phyloP scores from a whole-genome alignment of 1,140 invertebrate genomes.

The Drusus annulatus region DNA sequence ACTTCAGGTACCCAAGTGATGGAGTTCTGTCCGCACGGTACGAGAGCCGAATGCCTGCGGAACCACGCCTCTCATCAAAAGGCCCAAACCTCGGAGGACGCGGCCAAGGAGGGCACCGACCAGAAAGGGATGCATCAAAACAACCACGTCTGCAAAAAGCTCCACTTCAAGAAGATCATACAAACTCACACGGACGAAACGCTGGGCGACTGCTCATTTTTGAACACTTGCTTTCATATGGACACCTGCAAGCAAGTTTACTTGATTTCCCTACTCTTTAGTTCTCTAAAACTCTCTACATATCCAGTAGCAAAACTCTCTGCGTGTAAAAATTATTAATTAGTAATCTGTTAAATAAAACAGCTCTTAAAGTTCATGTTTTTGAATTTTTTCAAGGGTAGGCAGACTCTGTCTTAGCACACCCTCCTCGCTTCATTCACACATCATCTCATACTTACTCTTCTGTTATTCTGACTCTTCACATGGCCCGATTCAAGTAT shows the following conservation, averaged over 20 bases:
- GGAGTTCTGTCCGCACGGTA: slow-evolving; percentile 97
- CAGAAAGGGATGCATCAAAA: neutral
- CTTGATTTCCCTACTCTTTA: neutral
- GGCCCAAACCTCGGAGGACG: neutral
- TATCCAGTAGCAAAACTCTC: no score
- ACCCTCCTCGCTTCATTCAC: no score
- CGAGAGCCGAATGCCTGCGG: slow-evolving; percentile 89
- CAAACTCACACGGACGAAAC: slow-evolving; percentile 97
- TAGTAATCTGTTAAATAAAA: no score
- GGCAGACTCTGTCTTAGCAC: no score
- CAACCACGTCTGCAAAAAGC: slow-evolving; percentile 80
- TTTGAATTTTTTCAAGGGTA: no score
- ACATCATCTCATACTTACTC: no score
- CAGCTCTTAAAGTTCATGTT: no score
- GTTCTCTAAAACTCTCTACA: no score
- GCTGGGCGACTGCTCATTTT: slow-evolving; percentile 96
- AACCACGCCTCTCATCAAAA: slow-evolving; percentile 65
- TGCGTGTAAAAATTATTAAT: no score
- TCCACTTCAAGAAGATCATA: slow-evolving; percentile 98
- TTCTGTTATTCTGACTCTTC: no score
- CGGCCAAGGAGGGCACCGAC: neutral
- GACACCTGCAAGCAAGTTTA: slow-evolving; percentile 91
- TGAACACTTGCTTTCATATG: slow-evolving; percentile 99
- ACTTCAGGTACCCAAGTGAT: slow-evolving; percentile 85
- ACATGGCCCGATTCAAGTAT: no score